Percentiles rank a stretch among this genome's conserved stretches.
Evolutionary conservation across 2,888 invertebrate species (phyloP).

Genomic region (Lepeophtheirus nordmannii): DNA sequence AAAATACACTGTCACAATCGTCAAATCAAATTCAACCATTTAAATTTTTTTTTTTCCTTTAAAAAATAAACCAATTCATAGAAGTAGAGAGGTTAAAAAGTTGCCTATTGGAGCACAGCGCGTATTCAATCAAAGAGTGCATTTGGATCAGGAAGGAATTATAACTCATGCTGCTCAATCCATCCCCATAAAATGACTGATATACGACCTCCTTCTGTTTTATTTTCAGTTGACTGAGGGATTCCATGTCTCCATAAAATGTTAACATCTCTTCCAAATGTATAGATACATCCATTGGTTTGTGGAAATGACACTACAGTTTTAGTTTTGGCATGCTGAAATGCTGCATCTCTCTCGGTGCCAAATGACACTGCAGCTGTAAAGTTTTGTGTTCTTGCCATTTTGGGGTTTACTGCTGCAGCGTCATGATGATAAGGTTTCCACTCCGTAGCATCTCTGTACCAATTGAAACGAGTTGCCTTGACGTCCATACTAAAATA

Average conservation of each 20-base stretch:
- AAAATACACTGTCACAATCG: too few relatives aligned
- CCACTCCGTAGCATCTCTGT: conserved; percentile 17
- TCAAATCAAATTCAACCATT: too few relatives aligned
- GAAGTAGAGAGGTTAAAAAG: too few relatives aligned
- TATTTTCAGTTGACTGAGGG: conserved; percentile 14
- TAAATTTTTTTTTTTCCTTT: too few relatives aligned
- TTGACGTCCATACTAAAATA: conserved; percentile 22
- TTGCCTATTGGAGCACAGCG: too few relatives aligned
- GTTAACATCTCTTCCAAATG: conserved; percentile 23
- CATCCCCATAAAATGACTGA: conserved; percentile 22
- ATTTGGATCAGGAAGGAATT: too few relatives aligned
- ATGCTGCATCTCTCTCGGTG: conserved; percentile 18
- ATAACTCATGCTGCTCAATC: not conserved
- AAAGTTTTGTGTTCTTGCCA: conserved; percentile 16
- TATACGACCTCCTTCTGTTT: conserved; percentile 11
- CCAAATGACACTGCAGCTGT: conserved; percentile 20
- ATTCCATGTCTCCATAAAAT: conserved; percentile 22
- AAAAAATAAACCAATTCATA: too few relatives aligned
- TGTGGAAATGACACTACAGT: conserved; percentile 18
- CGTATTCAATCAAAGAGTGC: too few relatives aligned
- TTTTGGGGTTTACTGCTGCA: conserved; percentile 9
- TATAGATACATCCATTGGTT: conserved; percentile 18
- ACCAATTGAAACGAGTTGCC: conserved; percentile 22
- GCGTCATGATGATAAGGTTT: conserved; percentile 24
- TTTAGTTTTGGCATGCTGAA: conserved; percentile 21